phyloP scores from a whole-genome alignment of 2,113 vertebrate species.

The Gallinago media region DNA sequence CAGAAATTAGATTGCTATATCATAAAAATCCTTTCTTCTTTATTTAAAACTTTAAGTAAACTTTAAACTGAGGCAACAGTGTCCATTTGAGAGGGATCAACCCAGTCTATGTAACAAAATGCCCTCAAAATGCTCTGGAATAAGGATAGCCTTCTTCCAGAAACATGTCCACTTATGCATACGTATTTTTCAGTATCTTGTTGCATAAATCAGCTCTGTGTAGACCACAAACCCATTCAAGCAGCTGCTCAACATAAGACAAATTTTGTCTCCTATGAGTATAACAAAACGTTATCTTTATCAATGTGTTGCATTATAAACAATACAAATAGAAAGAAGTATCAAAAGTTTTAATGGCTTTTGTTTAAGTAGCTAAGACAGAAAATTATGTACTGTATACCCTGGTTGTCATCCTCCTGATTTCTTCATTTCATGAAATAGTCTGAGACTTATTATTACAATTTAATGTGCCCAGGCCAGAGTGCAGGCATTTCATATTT shows the following conservation, averaged over 20 bases:
- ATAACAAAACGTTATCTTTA: neutral
- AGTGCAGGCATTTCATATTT: neutral
- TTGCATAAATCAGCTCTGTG: neutral
- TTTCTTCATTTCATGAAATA: neutral
- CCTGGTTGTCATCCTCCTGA: neutral
- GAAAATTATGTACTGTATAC: neutral
- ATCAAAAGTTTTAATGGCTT: neutral
- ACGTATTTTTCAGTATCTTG: neutral
- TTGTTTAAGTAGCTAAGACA: neutral
- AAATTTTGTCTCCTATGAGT: neutral
- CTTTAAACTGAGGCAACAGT: neutral
- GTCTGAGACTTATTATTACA: neutral
- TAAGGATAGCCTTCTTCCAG: neutral
- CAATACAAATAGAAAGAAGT: neutral
- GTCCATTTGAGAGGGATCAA: neutral
- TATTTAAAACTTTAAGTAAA: neutral
- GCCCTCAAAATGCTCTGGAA: neutral
- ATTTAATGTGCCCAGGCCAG: neutral
- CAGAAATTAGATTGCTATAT: neutral
- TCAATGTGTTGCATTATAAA: neutral
- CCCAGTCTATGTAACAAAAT: neutral
- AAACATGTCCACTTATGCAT: neutral
- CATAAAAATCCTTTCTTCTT: neutral
- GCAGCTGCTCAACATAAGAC: neutral
- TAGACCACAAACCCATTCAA: neutral